Conservation (phyloP, 2,797 vertebrate species). For the Martes flavigula region DNA sequence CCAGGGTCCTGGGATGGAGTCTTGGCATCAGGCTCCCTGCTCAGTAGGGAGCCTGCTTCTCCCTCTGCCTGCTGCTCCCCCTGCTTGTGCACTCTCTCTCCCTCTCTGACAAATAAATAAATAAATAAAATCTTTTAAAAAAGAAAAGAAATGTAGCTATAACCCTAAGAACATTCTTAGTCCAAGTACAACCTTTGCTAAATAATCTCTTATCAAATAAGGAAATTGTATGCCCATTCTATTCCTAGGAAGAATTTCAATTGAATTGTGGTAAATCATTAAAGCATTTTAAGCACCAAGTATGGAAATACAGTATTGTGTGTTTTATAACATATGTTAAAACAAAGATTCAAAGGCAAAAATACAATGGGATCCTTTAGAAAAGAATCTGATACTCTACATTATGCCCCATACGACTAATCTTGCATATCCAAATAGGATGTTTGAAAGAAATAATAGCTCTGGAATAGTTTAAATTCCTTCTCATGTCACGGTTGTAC, state of each 20-base stretch:
- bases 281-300: slow-evolving; percentile 8
- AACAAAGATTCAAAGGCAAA: slow-evolving; percentile 32
- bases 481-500: not conserved
- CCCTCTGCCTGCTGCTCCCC: too few species aligned
- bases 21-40: too few species aligned
- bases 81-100: too few species aligned
- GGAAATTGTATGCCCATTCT: not conserved
- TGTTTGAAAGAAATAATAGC: not conserved
- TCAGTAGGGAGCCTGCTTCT: too few species aligned
- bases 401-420: not conserved
- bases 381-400: not conserved
- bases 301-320: not conserved
- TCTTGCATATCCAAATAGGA: not conserved
- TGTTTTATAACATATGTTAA: not conserved
- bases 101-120: too few species aligned
- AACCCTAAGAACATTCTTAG: not conserved
- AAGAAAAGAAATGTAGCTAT: not conserved
- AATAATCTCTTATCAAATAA: slow-evolving; percentile 25
- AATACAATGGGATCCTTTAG: not conserved
- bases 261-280: not conserved
- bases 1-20: too few species aligned
- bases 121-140: too few species aligned
- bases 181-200: not conserved
- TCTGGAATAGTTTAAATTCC: not conserved
- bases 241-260: not conserved